Base-by-base conservation (phyloP, 2,113 vertebrate species). In the Coregonus clupeaformis region DNA sequence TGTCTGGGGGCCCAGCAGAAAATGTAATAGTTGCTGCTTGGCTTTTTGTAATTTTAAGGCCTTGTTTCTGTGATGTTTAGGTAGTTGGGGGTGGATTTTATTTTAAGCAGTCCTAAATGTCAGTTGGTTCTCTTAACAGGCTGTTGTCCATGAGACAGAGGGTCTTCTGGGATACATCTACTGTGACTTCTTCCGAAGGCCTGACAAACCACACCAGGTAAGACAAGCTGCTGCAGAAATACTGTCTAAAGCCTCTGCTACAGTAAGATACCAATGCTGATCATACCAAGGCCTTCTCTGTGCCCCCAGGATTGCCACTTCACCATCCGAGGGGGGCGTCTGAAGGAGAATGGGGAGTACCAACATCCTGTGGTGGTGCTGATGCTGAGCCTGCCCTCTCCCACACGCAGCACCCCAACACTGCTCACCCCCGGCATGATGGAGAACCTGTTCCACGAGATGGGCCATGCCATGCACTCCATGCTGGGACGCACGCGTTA, bases 371-470 rank as follows among this genome's bases (percentile, higher is more conserved):
- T 96, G 1, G 95, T 96, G n/a, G 95, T 96, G 69, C 89, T 97
- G 4, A 95, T 96, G 95, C 87, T 97, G 78, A 97, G 90, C 72
- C 90, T 97, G 25, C 93, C 95, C 13, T 89, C 77, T 6, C 89
- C 94, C 47, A 85, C 90, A 3, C 89, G 82, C 57, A 73, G 78
- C 6, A 59, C 84, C 3, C 95, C 95, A 16, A 92, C 93, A 0
- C 85, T 96, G 0, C 81, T 97, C 1, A 96, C 92, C 30, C 95
- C 95, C 12, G 94, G 93, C 1, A 96, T 95, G 95, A 94, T 95
- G 95, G 95, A 97, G 71, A 97, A 97, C 77, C 95, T 97, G 14
- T 97, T 97, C 86, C 95, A 96, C 62, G 95, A 97, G 87, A 96
- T 97, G 95, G 95, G 95, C 0, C 95, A 97, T 52, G 95, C 95